Evolutionary conservation across 2,888 invertebrate genomes (phyloP).

Genomic region (Drosophila neonasuta): DNA sequence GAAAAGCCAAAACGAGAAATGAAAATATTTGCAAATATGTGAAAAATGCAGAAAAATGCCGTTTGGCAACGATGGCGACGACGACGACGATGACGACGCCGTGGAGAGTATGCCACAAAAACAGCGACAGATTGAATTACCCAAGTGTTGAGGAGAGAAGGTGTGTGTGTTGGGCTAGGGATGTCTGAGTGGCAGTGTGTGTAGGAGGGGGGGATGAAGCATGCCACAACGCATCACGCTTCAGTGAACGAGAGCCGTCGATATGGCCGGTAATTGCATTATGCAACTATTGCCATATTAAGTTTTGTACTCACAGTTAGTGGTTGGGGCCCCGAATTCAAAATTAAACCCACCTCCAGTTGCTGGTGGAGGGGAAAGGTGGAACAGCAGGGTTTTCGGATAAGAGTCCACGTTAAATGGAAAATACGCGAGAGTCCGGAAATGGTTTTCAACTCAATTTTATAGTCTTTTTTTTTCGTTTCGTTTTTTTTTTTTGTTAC

Average conservation of each 20-base stretch:
- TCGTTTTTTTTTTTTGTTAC: conserved; percentile 14
- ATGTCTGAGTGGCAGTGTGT: background rate
- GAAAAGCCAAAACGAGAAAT: conserved; percentile 55
- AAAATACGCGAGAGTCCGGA: conserved; percentile 59
- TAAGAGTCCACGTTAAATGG: conserved; percentile 33
- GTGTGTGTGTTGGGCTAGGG: background rate
- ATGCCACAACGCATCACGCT: conserved; percentile 50
- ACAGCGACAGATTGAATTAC: conserved; percentile 75
- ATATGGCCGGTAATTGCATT: conserved; percentile 74
- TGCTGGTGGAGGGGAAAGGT: background rate
- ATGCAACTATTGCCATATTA: conserved; percentile 76
- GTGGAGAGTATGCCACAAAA: conserved; percentile 38
- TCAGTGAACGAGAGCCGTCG: conserved; percentile 42
- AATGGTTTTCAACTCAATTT: conserved; percentile 67
- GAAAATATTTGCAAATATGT: conserved; percentile 74
- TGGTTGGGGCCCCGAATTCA: conserved; percentile 8
- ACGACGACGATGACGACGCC: conserved; percentile 7
- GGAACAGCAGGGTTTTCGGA: background rate
- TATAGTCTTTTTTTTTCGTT: conserved; percentile 1
- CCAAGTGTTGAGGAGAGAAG: conserved; percentile 42
- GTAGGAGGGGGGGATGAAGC: conserved; percentile 11
- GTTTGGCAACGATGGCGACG: conserved; percentile 23
- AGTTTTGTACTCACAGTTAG: conserved; percentile 68
- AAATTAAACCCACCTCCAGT: background rate
- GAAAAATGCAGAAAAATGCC: conserved; percentile 70